Base-by-base conservation (phyloP, 2,888 invertebrate species). In the Xestia ashworthii region DNA sequence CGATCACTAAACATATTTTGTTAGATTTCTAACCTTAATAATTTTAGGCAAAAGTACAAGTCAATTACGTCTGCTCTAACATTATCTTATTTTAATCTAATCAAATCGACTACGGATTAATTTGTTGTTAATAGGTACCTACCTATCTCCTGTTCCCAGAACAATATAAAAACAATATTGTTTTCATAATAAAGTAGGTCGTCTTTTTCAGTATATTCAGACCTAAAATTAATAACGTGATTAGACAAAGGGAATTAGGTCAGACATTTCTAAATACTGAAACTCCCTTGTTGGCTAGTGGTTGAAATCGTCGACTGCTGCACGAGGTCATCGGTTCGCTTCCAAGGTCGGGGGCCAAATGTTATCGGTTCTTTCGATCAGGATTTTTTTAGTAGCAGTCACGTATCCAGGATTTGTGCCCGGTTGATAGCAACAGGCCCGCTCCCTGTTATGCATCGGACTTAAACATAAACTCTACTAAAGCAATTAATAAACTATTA, bases 151-250 rank as follows among this genome's bases (percentile, higher is more conserved):
- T 25, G n/a, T 72, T 68, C 67, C 71, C 44, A 74, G 55, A 58
- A 74, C 9, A 68, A 46, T 64, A 64, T 48, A 16, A 5, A 65
- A 55, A 77, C n/a, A 80, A 77, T 55, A 67, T 50, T 50, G 14
- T 74, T 71, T 69, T 38, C 0, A 70, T 53, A 58, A 71, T 82
- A 71, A 83, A 73, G n/a, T 73, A 53, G 66, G 67, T 79, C 69
- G 16, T 62, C 62, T 62, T 62, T 12, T 74, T 55, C 6, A 46
- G 66, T 76, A 74, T 12, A 67, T 38, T 79, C 5, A 32, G 60
- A 50, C 41, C 65, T 41, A 19, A 62, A 82, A 82, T 48, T 44
- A 62, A 71, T 75, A 67, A 46, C 1, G 50, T 25, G 73, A 74
- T 81, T 66, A 73, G 6, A 55, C 79, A 58, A 46, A 50, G 5